Evolutionary conservation across 2,888 invertebrate species (phyloP), one percentile per base, ranked within the genome.

Genomic region (Pollenia amentaria): DNA sequence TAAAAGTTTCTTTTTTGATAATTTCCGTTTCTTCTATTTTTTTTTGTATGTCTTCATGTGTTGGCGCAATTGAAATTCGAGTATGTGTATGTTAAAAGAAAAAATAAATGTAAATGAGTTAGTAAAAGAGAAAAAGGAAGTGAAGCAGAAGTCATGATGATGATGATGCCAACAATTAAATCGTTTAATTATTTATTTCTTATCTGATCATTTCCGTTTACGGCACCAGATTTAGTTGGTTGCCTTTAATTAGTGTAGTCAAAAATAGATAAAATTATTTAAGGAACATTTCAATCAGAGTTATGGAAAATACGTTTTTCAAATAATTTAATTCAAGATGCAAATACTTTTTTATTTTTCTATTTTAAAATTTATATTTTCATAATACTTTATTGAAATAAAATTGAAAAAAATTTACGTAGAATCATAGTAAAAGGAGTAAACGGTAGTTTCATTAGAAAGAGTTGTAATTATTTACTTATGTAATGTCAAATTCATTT

Each of bases 151-250:
- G 14, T 6, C n/a, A 48, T 48, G 29, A 29, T 29, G 29, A 29
- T 29, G 51, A 16, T 51, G 38, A 48, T 40, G 18, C 40, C 60
- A 69, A 51, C 62, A n/a, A 62, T 62, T 57, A 69, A 69, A 69
- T 51, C 60, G 42, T 51, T 70, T 70, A 62, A 44, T 70, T 78
- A 60, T 69, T 69, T 42, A 73, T 51, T 55, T 64, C 46, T 42
- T 48, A 73, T 65, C 48, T 67, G 57, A 57, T 57, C 42, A 65
- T 55, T 81, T 81, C 29, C 46, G n/a, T 57, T 7, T 4, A 73
- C 38, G 57, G 60, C 57, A 67, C 51, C 67, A 55, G 55, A 46
- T 62, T 57, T 40, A 53, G 21, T 51, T 29, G 67, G 57, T 69
- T 57, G 60, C 10, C 12, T 80, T 46, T 73, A 65, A 80, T 75